Percentiles rank a stretch among this genome's conserved stretches.
Evolutionary conservation across 2,888 invertebrate species (phyloP).

Genomic region (Palloptera scutellata): DNA sequence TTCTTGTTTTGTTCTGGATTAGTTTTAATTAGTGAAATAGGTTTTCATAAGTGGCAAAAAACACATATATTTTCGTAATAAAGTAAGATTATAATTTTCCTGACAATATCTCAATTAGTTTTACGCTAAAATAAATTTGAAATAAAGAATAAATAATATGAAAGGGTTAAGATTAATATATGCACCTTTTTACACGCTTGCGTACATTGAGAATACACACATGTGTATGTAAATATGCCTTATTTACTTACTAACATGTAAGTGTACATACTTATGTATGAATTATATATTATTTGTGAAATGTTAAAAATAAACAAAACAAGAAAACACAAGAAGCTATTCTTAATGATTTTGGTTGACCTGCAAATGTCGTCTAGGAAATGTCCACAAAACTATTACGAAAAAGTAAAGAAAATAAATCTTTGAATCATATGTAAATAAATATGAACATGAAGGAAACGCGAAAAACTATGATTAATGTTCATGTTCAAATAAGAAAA

Average conservation of each 20-base stretch:
- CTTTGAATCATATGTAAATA: constrained; percentile 28
- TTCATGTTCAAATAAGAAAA: constrained; percentile 22
- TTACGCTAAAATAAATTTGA: no score
- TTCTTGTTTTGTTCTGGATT: constrained; percentile 37
- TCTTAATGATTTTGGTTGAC: constrained; percentile 53
- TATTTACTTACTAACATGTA: no score
- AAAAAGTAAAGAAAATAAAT: constrained; percentile 32
- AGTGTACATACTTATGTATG: not conserved
- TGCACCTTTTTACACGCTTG: no score
- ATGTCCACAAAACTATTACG: constrained; percentile 33
- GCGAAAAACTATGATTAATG: constrained; percentile 57
- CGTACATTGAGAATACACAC: no score
- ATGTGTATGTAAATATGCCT: no score
- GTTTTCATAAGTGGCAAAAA: not conserved
- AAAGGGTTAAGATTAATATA: not conserved
- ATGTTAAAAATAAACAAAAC: constrained; percentile 39
- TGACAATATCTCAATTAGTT: no score
- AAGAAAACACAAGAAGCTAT: constrained; percentile 50
- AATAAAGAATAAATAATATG: no score
- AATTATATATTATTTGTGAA: not conserved
- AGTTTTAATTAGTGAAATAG: constrained; percentile 51
- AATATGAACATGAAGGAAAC: constrained; percentile 40
- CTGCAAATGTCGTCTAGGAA: constrained; percentile 31
- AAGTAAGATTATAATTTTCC: not conserved
- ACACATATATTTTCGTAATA: not conserved